These are phyloP conservation scores for Scatophagus argus DNA, from an alignment of 2,113 vertebrate genomes.

Conservation along the genomic window DNA sequence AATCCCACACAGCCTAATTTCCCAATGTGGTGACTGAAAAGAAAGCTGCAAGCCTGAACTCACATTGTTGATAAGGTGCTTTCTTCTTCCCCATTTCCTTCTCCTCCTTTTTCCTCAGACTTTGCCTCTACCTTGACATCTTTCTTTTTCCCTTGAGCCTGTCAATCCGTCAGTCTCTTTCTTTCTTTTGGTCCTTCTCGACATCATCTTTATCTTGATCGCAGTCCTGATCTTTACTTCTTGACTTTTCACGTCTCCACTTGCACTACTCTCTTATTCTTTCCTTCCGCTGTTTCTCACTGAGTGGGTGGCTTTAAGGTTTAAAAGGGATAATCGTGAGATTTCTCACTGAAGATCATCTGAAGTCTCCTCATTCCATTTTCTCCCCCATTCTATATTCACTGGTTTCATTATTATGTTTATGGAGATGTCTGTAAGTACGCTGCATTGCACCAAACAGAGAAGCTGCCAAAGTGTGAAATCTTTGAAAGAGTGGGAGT, in stretches of 20 bases:
- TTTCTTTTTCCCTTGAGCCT: not conserved
- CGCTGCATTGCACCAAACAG: slow-evolving; percentile 3
- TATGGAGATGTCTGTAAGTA: not conserved
- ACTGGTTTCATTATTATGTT: not conserved
- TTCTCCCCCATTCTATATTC: not conserved
- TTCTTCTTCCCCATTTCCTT: not conserved
- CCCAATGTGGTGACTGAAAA: not conserved
- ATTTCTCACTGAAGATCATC: slow-evolving; percentile 32
- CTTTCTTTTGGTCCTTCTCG: not conserved
- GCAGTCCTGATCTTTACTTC: not conserved
- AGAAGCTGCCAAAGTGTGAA: not conserved
- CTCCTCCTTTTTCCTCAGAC: not conserved
- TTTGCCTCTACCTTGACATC: not conserved
- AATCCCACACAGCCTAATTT: not conserved
- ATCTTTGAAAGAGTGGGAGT: not conserved
- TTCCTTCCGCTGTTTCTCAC: not conserved
- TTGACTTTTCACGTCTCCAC: not conserved
- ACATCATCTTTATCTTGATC: not conserved
- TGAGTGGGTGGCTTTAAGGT: slow-evolving; percentile 11
- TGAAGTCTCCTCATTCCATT: slow-evolving; percentile 2
- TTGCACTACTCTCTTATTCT: not conserved
- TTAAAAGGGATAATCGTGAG: slow-evolving; percentile 27
- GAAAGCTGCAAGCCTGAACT: not conserved
- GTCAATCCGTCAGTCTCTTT: not conserved
- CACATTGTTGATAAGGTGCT: not conserved